Percentiles rank a stretch among this genome's conserved stretches.
These are phyloP conservation scores for Passer montanus DNA, from an alignment of 2,113 vertebrate genomes.

Conservation along the genomic window DNA sequence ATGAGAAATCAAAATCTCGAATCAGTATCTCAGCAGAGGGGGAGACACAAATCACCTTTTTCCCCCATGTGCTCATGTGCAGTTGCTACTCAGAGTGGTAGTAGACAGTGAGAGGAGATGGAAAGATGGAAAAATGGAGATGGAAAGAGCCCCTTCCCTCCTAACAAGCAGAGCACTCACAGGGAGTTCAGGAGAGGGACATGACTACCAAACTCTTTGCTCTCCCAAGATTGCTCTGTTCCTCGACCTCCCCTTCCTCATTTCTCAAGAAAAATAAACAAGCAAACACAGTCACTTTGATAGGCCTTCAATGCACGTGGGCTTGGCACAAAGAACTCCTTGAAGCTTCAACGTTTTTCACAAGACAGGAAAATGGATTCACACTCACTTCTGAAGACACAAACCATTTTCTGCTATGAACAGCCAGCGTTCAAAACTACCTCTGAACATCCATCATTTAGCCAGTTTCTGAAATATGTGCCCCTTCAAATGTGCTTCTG, in stretches of 20 bases:
- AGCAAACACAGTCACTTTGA: neutral
- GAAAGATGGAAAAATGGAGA: neutral
- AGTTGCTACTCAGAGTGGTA: neutral
- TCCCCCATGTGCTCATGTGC: accelerated
- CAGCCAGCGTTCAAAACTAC: neutral
- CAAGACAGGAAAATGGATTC: neutral
- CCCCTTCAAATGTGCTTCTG: neutral
- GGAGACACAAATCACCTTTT: neutral
- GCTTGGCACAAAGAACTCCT: neutral
- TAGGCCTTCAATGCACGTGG: neutral
- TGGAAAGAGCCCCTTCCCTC: neutral
- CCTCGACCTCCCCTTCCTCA: neutral
- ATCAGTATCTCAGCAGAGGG: neutral
- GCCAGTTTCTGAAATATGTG: neutral
- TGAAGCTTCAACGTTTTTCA: neutral
- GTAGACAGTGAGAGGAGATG: no score
- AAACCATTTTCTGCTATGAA: neutral
- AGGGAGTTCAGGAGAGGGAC: neutral
- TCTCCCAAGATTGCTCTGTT: neutral
- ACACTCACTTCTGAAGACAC: neutral
- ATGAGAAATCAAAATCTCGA: neutral
- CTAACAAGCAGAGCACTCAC: neutral
- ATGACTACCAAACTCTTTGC: accelerated
- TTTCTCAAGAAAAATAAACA: neutral
- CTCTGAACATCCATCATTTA: neutral